A percentile compares a stretch with the other conserved stretches of the same genome.
These are phyloP conservation scores for Pseudobourletiella spinata DNA, from an alignment of 1,140 invertebrate genomes.

Conservation along the genomic window DNA sequence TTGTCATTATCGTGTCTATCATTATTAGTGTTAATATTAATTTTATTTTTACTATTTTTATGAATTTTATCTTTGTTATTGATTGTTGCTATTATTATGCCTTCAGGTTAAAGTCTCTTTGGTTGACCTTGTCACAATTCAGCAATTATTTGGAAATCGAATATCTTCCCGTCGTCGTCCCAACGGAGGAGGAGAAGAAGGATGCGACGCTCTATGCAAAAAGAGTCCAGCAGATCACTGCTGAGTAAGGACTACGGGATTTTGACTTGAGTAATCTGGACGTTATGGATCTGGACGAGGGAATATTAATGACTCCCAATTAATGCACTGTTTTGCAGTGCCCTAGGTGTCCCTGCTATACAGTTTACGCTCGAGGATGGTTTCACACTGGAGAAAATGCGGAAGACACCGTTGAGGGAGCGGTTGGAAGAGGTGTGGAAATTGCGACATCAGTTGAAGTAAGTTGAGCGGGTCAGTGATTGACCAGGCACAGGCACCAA, in stretches of 20 bases:
- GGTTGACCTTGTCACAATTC: conserved; percentile 83
- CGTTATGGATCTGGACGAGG: too few relatives aligned
- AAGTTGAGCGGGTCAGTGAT: too few relatives aligned
- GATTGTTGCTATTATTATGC: too few relatives aligned
- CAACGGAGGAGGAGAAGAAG: conserved; percentile 71
- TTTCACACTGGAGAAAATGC: conserved; percentile 4
- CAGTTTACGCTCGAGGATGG: conserved; percentile 84
- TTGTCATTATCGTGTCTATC: too few relatives aligned
- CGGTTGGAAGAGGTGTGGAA: conserved; percentile 8
- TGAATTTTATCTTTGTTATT: too few relatives aligned
- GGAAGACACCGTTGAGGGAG: not conserved
- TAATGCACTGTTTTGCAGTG: conserved; percentile 52
- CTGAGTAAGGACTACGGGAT: conserved; percentile 67
- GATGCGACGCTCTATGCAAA: conserved; percentile 83
- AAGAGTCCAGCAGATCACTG: conserved; percentile 85
- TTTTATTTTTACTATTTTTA: conserved; percentile 9
- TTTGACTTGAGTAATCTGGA: too few relatives aligned
- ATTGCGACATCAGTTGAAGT: conserved; percentile 11
- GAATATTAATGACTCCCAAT: too few relatives aligned
- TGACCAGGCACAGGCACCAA: too few relatives aligned
- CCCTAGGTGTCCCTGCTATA: conserved; percentile 69
- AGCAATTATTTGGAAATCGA: conserved; percentile 86
- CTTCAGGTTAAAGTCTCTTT: conserved; percentile 68
- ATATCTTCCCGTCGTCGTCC: conserved; percentile 85
- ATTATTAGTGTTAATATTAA: too few relatives aligned